These are phyloP conservation scores for Stegodyphus mimosarum DNA, from an alignment of 1,140 invertebrate species.

Conservation along the genomic window DNA sequence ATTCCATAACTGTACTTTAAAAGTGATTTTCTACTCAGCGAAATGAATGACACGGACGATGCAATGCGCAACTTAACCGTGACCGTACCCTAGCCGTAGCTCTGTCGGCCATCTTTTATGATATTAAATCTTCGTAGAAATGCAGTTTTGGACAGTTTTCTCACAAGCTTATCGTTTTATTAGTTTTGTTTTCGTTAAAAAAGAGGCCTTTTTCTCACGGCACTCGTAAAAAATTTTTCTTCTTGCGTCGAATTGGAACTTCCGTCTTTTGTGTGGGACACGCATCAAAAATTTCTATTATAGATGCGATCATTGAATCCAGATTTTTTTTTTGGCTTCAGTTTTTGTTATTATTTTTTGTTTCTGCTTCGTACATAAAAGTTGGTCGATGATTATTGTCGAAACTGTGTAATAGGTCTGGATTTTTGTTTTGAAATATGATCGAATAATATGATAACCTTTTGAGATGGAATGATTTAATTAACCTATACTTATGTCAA, in stretches of 20 bases:
- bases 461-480: too few species aligned
- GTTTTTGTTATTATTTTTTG: too few species aligned
- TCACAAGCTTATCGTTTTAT: constrained; percentile 43
- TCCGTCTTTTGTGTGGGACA: constrained; percentile 53
- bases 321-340: neutral
- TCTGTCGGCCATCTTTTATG: constrained; percentile 5
- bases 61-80: constrained; percentile 55
- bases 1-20: constrained; percentile 21
- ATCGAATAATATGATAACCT: too few species aligned
- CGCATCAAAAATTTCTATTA: constrained; percentile 28
- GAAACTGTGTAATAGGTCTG: too few species aligned
- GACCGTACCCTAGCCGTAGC: neutral
- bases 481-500: too few species aligned
- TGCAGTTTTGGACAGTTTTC: constrained; percentile 36
- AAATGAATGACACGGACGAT: constrained; percentile 36
- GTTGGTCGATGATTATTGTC: too few species aligned
- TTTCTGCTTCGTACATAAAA: too few species aligned
- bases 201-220: constrained; percentile 43
- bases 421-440: too few species aligned
- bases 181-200: constrained; percentile 18
- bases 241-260: constrained; percentile 31
- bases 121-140: constrained; percentile 30
- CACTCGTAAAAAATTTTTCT: constrained; percentile 19
- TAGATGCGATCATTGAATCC: constrained; percentile 25
- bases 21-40: constrained; percentile 8